Conservation (phyloP, 2,797 vertebrate genomes). For the Falco rusticolus region DNA sequence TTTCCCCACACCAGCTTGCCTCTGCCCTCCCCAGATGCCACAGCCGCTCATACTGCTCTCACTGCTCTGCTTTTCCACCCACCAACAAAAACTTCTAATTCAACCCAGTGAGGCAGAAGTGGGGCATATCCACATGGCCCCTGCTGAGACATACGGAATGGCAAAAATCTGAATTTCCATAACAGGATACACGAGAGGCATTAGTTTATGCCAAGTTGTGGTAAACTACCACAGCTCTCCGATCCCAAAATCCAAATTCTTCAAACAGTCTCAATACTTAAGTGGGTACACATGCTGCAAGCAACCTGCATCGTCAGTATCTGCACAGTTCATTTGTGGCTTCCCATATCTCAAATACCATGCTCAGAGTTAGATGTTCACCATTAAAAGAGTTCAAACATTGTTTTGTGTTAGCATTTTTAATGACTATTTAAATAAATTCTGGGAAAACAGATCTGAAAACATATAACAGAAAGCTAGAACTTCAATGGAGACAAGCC, state of each 20-base stretch:
- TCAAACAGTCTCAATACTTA: background rate
- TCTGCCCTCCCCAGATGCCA: background rate
- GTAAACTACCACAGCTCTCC: background rate
- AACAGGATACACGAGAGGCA: background rate
- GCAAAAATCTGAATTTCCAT: background rate
- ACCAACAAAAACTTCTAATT: background rate
- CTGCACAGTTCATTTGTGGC: background rate
- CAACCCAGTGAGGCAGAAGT: background rate
- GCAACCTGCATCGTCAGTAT: background rate
- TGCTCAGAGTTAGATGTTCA: background rate
- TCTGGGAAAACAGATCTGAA: background rate
- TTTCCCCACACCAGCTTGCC: background rate
- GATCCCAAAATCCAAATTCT: background rate
- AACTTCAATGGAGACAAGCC: background rate
- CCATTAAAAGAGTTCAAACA: background rate
- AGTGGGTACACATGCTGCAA: background rate
- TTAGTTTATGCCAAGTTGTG: background rate
- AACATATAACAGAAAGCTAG: background rate
- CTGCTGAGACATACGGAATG: background rate
- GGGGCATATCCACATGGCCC: background rate
- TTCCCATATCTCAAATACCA: background rate
- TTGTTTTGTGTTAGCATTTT: background rate
- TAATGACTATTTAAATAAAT: constrained; percentile 12
- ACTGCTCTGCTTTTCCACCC: background rate
- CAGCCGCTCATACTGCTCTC: background rate